Evolutionary conservation across 64 coral and sea anemone genomes (phyloP).

Genomic region (Astreopora myriophthalma): DNA sequence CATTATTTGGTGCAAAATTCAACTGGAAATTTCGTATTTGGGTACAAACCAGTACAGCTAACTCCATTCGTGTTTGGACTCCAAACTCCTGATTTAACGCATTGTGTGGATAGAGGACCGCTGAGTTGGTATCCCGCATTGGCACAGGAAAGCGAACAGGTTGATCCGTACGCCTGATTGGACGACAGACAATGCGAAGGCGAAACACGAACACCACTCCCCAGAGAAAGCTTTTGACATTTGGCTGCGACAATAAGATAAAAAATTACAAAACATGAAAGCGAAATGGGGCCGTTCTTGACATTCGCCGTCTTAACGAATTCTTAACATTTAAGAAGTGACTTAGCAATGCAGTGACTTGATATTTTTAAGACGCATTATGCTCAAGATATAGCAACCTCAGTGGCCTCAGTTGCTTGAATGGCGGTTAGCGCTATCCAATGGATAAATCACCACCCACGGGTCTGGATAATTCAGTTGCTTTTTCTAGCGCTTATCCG

Average conservation of each 20-base stretch:
- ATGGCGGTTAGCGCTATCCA: too few species aligned
- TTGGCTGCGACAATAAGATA: not conserved
- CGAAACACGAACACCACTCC: not conserved
- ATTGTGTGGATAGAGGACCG: not conserved
- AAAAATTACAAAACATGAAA: not conserved
- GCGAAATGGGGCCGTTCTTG: not conserved
- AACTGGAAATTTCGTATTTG: too few species aligned
- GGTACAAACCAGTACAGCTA: conserved; percentile 28
- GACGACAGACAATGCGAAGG: not conserved
- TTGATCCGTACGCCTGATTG: not conserved
- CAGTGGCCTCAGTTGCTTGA: too few species aligned
- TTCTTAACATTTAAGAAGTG: too few species aligned
- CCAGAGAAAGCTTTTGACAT: not conserved
- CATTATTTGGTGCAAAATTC: too few species aligned
- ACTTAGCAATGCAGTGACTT: too few species aligned
- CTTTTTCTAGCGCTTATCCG: too few species aligned
- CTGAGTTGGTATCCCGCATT: not conserved
- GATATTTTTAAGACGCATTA: too few species aligned
- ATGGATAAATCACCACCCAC: too few species aligned
- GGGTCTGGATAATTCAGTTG: too few species aligned
- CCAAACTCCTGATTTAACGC: not conserved
- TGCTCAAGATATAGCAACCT: too few species aligned
- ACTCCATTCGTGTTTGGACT: not conserved
- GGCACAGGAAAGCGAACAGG: not conserved
- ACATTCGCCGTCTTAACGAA: too few species aligned